Evolutionary conservation across 2,113 vertebrate species (phyloP).

Genomic region (Tachuris rubrigastra): DNA sequence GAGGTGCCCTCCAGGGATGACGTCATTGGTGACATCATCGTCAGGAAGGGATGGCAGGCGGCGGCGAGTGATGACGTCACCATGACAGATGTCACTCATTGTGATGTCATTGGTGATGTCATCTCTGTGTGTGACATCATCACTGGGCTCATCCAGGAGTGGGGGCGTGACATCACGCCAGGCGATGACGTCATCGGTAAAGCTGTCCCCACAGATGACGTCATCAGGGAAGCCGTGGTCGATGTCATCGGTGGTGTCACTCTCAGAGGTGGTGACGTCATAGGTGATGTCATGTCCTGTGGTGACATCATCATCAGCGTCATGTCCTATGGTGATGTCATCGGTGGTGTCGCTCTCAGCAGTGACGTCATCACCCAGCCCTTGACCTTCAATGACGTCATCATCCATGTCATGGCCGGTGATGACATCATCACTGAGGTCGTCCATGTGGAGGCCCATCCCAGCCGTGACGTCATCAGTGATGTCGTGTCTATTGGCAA

Average conservation of each 20-base stretch:
- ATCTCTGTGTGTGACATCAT: rapidly evolving
- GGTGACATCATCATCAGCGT: background rate
- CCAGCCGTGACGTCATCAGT: background rate
- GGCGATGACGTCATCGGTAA: background rate
- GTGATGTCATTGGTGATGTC: background rate
- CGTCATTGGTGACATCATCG: background rate
- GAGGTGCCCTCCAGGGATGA: background rate
- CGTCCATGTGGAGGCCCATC: too few species aligned
- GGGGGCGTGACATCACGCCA: background rate
- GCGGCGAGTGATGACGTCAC: too few species aligned
- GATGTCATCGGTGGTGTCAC: rapidly evolving
- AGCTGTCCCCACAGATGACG: background rate
- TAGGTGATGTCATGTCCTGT: too few species aligned
- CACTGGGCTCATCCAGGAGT: rapidly evolving
- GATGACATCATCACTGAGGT: background rate
- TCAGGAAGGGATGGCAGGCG: too few species aligned
- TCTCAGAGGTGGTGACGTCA: background rate
- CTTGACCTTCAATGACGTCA: too few species aligned
- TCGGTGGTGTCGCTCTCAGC: too few species aligned
- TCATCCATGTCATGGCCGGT: too few species aligned
- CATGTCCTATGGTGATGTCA: background rate
- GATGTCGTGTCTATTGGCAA: rapidly evolving
- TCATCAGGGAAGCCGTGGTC: background rate
- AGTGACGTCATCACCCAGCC: too few species aligned
- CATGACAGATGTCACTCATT: too few species aligned